A percentile compares a stretch with the other conserved stretches of the same genome.
phyloP scores from a whole-genome alignment of 2,113 vertebrate species.

The Pterocles orientalis region DNA sequence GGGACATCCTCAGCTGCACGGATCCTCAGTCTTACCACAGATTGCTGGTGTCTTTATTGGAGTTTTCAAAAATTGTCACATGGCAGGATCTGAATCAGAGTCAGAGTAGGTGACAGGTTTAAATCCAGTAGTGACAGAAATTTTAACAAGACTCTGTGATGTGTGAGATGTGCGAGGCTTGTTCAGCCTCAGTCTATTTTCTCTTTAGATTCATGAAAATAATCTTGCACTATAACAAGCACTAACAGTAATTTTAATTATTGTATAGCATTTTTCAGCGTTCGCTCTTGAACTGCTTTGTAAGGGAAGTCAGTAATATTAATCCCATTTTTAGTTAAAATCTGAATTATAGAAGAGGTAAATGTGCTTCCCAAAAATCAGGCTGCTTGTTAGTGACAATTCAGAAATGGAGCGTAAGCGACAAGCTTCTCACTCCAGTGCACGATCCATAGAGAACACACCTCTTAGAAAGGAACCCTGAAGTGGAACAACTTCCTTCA shows the following conservation, averaged over 20 bases:
- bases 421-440: neutral
- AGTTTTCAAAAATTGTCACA: neutral
- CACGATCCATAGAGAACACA: neutral
- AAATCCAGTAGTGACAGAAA: neutral
- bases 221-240: neutral
- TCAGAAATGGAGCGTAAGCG: neutral
- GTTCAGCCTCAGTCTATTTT: neutral
- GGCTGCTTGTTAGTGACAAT: neutral
- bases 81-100: neutral
- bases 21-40: neutral
- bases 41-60: neutral
- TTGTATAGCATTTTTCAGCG: neutral
- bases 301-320: neutral
- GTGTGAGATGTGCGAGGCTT: neutral
- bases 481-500: neutral
- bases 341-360: neutral
- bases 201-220: neutral
- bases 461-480: neutral
- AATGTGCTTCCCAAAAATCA: neutral
- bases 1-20: neutral
- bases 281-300: neutral
- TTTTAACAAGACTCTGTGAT: neutral
- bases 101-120: neutral
- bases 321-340: neutral
- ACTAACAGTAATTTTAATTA: neutral